These are phyloP conservation scores for Nephila pilipes DNA, from an alignment of 1,140 invertebrate genomes.

Conservation along the genomic window DNA sequence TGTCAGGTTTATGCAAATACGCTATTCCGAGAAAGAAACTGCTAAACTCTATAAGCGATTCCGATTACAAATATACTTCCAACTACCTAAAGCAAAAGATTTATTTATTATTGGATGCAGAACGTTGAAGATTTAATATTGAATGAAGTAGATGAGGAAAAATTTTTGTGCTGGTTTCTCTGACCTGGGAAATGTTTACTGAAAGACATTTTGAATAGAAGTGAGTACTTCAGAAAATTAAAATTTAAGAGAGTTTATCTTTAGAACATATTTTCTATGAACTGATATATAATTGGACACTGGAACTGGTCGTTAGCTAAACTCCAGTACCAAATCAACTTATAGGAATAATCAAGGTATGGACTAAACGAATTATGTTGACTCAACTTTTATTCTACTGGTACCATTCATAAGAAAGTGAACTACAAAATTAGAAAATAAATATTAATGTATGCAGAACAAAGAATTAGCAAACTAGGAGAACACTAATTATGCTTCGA, in stretches of 20 bases:
- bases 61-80: not conserved
- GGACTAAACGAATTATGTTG: not conserved
- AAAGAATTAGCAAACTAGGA: not conserved
- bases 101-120: not conserved
- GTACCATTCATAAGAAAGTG: not conserved
- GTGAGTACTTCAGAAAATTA: constrained; percentile 4
- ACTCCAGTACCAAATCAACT: not conserved
- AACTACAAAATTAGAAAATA: not conserved
- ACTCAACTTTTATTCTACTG: not conserved
- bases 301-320: not conserved
- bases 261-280: not conserved
- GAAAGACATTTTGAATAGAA: not conserved
- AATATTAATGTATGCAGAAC: constrained; percentile 3
- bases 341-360: not conserved
- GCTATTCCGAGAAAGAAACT: not conserved
- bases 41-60: not conserved
- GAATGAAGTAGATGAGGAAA: not conserved
- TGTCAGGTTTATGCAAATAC: not conserved
- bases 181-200: not conserved
- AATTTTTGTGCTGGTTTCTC: not conserved
- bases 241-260: constrained; percentile 6
- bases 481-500: not conserved
- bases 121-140: not conserved
- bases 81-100: not conserved
- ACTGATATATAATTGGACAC: not conserved